Evolutionary conservation across 53 echinoderm and acorn worm species (phyloP), one percentile per base, ranked within the genome.

Genomic region (Echinometra lucunter): DNA sequence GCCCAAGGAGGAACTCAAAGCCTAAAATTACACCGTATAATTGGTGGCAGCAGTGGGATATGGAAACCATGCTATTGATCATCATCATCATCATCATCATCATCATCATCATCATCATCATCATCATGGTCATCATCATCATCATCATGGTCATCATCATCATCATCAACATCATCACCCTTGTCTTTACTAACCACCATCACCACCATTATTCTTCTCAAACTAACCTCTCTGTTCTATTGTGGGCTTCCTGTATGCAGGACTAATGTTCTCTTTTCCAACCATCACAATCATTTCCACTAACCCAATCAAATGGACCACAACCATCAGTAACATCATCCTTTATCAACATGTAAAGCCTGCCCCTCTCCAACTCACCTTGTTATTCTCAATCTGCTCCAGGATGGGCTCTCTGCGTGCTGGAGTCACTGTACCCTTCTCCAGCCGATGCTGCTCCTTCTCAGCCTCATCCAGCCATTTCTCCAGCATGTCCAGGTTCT

Each of bases 391-490:
- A 4, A 95, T 92, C 91, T 99, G 99, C 58, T 99, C 99, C 95
- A 98, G 91, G 94, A 99, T 95, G 1, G 98, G 97, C 74, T 98
- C 97, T 74, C 96, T 94, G 44, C 96, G 95, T 0, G 97, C 95
- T 23, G 96, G 95, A 67, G 97, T 98, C 40, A 98, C 95, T 1
- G 98, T 97, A 13, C 98, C 97, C 93, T 96, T 96, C 96, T 99
- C 99, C 95, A 99, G 90, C 30, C 80, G 81, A 91, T 98, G 89
- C 90, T 98, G 96, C 90, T 99, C 96, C 90, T 96, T 96, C 95
- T 99, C 99, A 2, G 96, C 98, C 16, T 95, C 96, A 91, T 97
- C 97, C 96, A 99, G 94, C 99, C 99, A 99, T 25, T 89, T 96
- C 91, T 96, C 93, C 57, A 98, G 96, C 97, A 98, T 97, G 91